Conservation (phyloP, 2,113 vertebrate species). For the Puma concolor region DNA sequence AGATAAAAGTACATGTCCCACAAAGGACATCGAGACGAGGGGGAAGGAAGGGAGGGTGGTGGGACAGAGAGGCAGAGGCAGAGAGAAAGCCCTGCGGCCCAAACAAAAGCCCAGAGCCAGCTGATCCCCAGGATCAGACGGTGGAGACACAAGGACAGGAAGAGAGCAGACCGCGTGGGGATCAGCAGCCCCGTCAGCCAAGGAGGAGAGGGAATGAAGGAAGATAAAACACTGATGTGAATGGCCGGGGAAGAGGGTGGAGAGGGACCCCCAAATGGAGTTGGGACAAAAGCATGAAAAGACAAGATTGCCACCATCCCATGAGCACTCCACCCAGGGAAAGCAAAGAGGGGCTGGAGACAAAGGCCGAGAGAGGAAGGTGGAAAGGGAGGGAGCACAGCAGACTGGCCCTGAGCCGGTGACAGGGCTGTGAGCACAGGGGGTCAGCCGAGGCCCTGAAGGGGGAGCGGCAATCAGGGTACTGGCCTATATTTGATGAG, state of each 20-base stretch:
- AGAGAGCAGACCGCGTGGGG: conserved; percentile 44
- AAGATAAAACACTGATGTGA: conserved; percentile 65
- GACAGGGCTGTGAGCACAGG: background rate
- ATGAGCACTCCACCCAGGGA: background rate
- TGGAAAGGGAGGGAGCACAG: background rate
- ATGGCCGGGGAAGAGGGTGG: conserved; percentile 63
- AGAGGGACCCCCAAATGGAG: conserved; percentile 64
- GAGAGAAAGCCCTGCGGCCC: conserved; percentile 68
- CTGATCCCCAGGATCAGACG: conserved; percentile 68
- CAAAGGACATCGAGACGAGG: conserved; percentile 73
- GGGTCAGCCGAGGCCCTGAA: background rate
- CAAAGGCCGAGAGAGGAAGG: conserved; percentile 32
- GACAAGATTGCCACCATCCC: conserved; percentile 49
- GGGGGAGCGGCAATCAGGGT: background rate
- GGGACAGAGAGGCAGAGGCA: conserved; percentile 75
- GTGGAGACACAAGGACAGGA: conserved; percentile 61
- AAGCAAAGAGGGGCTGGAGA: conserved; percentile 58
- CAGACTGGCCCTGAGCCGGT: background rate
- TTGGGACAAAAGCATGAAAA: conserved; percentile 73
- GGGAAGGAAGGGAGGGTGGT: conserved; percentile 68
- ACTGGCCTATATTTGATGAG: background rate
- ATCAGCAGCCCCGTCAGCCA: background rate
- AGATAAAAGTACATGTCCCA: conserved; percentile 77
- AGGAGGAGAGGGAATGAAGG: conserved; percentile 43
- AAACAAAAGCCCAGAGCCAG: conserved; percentile 78